These are phyloP conservation scores for Neoitamus cyanurus DNA, from an alignment of 2,888 invertebrate species.

Conservation along the genomic window DNA sequence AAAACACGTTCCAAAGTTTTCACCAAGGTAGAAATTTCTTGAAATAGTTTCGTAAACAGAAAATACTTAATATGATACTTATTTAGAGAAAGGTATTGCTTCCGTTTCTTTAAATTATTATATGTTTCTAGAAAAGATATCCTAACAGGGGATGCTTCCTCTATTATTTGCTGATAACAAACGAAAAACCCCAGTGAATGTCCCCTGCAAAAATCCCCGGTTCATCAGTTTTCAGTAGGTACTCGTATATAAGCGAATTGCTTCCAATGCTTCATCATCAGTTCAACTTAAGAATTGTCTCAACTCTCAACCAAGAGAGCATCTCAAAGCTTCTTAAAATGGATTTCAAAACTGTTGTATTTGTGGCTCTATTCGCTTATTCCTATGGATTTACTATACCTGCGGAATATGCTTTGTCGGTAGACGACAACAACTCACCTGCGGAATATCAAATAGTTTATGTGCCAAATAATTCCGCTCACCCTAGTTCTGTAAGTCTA, in stretches of 20 bases:
- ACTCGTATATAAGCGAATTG: not conserved
- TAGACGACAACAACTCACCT: not conserved
- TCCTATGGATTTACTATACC: not conserved
- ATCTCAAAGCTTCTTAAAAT: not conserved
- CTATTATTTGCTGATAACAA: not conserved
- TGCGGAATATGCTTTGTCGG: not conserved
- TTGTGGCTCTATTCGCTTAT: not conserved
- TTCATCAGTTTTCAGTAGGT: not conserved
- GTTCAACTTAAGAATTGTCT: not conserved
- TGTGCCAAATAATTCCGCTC: not conserved
- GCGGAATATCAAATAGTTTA: not conserved
- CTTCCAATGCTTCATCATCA: not conserved
- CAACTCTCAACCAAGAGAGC: too few relatives aligned
- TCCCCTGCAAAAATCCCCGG: not conserved
- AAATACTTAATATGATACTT: too few relatives aligned
- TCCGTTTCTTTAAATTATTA: too few relatives aligned
- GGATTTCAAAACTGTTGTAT: not conserved
- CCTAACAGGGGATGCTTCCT: too few relatives aligned
- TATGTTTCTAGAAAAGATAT: too few relatives aligned
- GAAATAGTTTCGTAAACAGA: too few relatives aligned
- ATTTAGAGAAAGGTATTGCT: too few relatives aligned
- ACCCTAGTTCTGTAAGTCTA: not conserved
- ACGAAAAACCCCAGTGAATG: too few relatives aligned
- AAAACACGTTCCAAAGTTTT: too few relatives aligned
- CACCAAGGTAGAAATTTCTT: too few relatives aligned